Evolutionary conservation across 2,797 vertebrate species (phyloP), one percentile per base, ranked within the genome.

Genomic region (Columba guinea): DNA sequence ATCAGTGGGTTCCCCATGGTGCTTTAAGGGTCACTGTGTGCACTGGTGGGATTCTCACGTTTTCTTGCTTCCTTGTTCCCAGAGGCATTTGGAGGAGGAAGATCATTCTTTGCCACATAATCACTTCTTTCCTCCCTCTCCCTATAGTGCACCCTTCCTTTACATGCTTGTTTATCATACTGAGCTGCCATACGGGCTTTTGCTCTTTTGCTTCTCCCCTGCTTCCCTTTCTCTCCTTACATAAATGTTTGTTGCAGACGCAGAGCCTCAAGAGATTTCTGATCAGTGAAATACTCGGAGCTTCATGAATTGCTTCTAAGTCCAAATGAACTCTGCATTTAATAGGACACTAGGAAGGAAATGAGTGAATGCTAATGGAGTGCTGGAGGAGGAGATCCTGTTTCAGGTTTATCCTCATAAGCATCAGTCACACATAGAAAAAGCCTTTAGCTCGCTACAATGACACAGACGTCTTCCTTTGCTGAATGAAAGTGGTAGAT

Each of bases 231-330:
- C 59, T 59, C 35, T 91, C 53, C 56, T 91, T 73, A 82, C 60
- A 86, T 59, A 75, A 88, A 5, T 94, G 86, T 87, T 89, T 84
- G 27, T 92, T 95, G 86, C 68, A 86, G 63, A 96, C 93, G 53
- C 63, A 87, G 68, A 84, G 16, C 69, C 78, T 90, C 59, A 5
- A 67, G 90, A 92, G 87, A 63, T 69, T 95, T 84, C 90, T 92
- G 78, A 76, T 89, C 91, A 94, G 70, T 83, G 59, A 89, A 95
- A 83, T 84, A 75, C 41, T 92, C 2, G 0, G 21, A 13, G 20
- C 73, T 96, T 95, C 86, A 67, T 86, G 48, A 86, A 93, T 93
- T 92, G 67, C 80, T 91, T 88, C 35, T 49, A 32, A 71, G 34
- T 71, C 71, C 85, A 70, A 93, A 85, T 3, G 9, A 95, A 32